Conservation (phyloP, 2,888 invertebrate genomes). For the Spialia ferax region DNA sequence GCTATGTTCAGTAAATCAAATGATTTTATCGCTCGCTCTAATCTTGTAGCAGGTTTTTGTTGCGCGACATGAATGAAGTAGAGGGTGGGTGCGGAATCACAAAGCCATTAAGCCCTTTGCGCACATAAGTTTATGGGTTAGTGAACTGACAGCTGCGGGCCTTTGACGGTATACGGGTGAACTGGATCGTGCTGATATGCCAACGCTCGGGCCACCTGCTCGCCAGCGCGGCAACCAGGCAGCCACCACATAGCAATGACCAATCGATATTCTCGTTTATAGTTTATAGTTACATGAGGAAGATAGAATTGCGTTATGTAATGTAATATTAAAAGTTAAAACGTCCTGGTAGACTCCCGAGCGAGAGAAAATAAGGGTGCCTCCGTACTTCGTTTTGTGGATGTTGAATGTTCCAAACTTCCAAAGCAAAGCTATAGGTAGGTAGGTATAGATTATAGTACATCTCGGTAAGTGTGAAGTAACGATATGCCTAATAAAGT, state of each 20-base stretch:
- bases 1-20: conserved; percentile 3
- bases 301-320: neutral
- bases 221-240: neutral
- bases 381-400: too few relatives aligned
- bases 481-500: too few relatives aligned
- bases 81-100: conserved; percentile 31
- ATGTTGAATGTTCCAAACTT: too few relatives aligned
- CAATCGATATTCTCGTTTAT: conserved; percentile 2
- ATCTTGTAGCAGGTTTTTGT: conserved; percentile 27
- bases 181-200: conserved; percentile 18
- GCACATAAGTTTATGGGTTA: conserved; percentile 63
- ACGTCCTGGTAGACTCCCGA: neutral
- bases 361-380: too few relatives aligned
- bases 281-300: neutral
- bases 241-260: conserved; percentile 14
- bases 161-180: conserved; percentile 50
- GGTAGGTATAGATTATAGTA: too few relatives aligned
- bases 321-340: neutral
- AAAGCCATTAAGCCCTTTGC: conserved; percentile 56
- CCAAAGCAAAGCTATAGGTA: too few relatives aligned
- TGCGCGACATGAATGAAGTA: conserved; percentile 22
- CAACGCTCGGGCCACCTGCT: conserved; percentile 23
- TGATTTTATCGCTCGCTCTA: conserved; percentile 7
- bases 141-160: conserved; percentile 66
- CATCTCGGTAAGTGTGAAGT: too few relatives aligned